Evolutionary conservation across 2,888 invertebrate species (phyloP).

Genomic region (Trissonchulus latispiculum): DNA sequence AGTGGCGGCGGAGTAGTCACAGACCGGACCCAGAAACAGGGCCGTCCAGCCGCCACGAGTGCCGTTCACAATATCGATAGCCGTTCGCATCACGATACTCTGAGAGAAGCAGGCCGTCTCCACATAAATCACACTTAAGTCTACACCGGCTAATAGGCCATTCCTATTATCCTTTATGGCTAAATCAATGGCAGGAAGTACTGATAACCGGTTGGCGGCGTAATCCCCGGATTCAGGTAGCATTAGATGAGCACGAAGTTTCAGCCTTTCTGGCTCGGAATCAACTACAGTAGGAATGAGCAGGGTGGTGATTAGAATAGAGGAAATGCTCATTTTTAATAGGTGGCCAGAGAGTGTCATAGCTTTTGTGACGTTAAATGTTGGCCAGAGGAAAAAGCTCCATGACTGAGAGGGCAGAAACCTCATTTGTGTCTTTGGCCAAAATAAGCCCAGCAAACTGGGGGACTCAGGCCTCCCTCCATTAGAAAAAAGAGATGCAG

Average conservation of each 20-base stretch:
- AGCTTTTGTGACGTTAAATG: no score
- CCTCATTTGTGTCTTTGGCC: no score
- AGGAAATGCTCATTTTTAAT: no score
- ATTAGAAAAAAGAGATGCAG: no score
- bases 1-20: constrained; percentile 13
- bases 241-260: neutral
- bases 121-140: neutral
- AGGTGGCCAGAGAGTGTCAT: no score
- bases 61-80: constrained; percentile 14
- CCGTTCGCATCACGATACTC: constrained; percentile 1
- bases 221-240: neutral
- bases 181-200: neutral
- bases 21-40: constrained; percentile 13
- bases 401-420: no score
- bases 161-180: neutral
- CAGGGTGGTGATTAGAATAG: no score
- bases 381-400: no score
- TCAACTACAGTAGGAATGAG: no score
- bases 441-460: no score
- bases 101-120: constrained; percentile 14
- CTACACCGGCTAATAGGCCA: neutral
- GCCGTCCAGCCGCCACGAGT: neutral
- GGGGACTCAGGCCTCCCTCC: no score
- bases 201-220: neutral
- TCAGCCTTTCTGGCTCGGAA: no score